Conservation (phyloP, 2,797 vertebrate species). For the Sebastes dallii region DNA sequence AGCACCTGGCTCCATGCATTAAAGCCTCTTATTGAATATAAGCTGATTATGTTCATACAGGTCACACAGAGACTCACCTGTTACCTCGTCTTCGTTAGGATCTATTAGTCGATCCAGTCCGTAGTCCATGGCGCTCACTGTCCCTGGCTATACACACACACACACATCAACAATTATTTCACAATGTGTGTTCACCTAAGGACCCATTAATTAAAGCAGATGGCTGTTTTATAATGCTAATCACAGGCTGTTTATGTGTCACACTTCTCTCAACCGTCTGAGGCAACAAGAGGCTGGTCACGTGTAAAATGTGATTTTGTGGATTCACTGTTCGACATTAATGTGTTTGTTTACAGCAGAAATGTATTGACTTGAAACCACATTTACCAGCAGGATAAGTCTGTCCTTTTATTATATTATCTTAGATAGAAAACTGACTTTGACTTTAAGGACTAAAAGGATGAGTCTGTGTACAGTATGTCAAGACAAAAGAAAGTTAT, state of each 20-base stretch:
- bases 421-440: neutral
- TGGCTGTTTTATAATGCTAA: conserved; percentile 51
- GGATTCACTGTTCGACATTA: neutral
- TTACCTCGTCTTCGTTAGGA: conserved; percentile 91
- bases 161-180: conserved; percentile 9
- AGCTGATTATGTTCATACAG: conserved; percentile 60
- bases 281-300: neutral
- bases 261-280: neutral
- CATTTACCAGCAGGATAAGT: neutral
- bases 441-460: neutral
- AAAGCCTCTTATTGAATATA: conserved; percentile 75
- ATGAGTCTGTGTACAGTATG: neutral
- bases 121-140: conserved; percentile 89
- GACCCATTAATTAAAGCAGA: conserved; percentile 41
- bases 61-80: conserved; percentile 83
- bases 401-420: neutral
- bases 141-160: conserved; percentile 85
- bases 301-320: neutral
- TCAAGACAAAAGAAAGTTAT: neutral
- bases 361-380: neutral
- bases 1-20: conserved; percentile 39
- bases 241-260: conserved; percentile 16
- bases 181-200: conserved; percentile 30
- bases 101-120: conserved; percentile 89
- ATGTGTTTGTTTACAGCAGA: neutral